phyloP scores from a whole-genome alignment of 2,113 vertebrate genomes.

The Pyxicephalus adspersus region DNA sequence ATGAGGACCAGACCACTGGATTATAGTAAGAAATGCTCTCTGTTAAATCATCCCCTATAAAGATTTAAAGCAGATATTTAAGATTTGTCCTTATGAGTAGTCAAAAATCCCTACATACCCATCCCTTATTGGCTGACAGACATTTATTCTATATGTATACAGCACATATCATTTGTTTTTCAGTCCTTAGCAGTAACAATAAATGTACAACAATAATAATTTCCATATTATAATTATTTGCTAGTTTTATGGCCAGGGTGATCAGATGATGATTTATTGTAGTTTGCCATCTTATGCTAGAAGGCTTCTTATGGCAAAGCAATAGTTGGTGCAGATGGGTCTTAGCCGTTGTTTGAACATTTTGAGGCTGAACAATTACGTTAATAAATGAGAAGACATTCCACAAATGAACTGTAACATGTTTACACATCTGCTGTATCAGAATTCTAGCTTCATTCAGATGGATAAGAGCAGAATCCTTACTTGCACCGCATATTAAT shows the following conservation, averaged over 20 bases:
- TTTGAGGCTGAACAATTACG: conserved; percentile 49
- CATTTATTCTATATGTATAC: too few species aligned
- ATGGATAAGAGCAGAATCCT: conserved; percentile 44
- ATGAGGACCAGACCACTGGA: too few species aligned
- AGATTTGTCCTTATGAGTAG: too few species aligned
- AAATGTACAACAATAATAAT: neutral
- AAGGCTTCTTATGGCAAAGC: conserved; percentile 39
- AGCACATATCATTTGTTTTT: too few species aligned
- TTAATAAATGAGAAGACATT: conserved; percentile 50
- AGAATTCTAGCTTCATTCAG: conserved; percentile 25
- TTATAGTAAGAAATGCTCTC: too few species aligned
- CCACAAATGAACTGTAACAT: conserved; percentile 48
- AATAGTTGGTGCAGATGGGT: conserved; percentile 41
- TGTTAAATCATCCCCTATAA: too few species aligned
- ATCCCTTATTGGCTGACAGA: too few species aligned
- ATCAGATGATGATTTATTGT: conserved; percentile 38
- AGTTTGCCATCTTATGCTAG: conserved; percentile 23
- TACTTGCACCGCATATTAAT: conserved; percentile 38
- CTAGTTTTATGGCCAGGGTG: neutral
- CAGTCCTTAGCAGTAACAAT: neutral
- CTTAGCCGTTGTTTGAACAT: conserved; percentile 23
- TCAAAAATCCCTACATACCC: too few species aligned
- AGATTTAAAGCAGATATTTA: too few species aligned
- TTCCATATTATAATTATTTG: neutral
- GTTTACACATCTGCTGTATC: conserved; percentile 45